Percentiles rank a stretch among this genome's conserved stretches.
These are phyloP conservation scores for Hyla sarda DNA, from an alignment of 2,113 vertebrate genomes.

Conservation along the genomic window DNA sequence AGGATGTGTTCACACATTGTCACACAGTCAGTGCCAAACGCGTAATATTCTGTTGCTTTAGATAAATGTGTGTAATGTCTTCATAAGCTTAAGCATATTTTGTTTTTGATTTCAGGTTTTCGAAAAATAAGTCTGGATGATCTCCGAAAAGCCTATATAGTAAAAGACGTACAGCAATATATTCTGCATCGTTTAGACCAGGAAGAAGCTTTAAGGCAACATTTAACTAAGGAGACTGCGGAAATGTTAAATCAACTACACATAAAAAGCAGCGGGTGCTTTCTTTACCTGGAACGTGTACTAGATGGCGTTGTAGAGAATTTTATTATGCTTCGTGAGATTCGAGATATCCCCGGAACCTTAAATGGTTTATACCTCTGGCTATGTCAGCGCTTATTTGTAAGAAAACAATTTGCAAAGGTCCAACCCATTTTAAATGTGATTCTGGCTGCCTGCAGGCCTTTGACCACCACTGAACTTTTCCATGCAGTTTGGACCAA, in stretches of 20 bases:
- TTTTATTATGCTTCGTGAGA: constrained; percentile 96
- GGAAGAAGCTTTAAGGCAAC: constrained; percentile 94
- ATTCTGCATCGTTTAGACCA: constrained; percentile 96
- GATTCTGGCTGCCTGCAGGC: constrained; percentile 92
- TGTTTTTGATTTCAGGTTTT: constrained; percentile 81
- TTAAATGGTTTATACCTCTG: constrained; percentile 97
- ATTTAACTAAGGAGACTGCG: constrained; percentile 96
- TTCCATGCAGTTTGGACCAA: constrained; percentile 97
- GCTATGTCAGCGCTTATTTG: constrained; percentile 98
- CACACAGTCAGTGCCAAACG: background rate
- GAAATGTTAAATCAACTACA: constrained; percentile 99
- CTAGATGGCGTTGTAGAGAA: constrained; percentile 97
- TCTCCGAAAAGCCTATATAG: constrained; percentile 94
- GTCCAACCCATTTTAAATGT: constrained; percentile 97
- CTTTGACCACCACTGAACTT: constrained; percentile 87
- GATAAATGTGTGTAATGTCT: background rate
- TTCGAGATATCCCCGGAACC: constrained; percentile 96
- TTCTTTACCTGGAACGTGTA: constrained; percentile 95
- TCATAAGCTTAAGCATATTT: constrained; percentile 33
- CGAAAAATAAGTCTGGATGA: constrained; percentile 97
- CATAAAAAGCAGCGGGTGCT: constrained; percentile 98
- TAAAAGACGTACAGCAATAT: constrained; percentile 98
- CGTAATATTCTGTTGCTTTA: background rate
- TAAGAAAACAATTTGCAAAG: constrained; percentile 97
- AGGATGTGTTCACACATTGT: background rate